Conservation (phyloP, 23 tunicate species). For the Phallusia fumigata region DNA sequence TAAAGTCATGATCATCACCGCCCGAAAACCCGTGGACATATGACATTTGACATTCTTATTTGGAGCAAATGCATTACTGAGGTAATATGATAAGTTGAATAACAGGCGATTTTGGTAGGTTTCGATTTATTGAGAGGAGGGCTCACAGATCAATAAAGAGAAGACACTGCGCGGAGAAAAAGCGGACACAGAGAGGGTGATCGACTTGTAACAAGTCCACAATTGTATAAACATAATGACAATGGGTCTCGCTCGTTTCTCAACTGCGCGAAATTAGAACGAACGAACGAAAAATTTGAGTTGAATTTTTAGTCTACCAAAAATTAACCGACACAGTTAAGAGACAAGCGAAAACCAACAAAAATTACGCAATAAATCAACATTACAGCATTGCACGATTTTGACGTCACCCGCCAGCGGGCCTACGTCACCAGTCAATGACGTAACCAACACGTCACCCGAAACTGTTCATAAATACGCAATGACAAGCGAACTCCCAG, state of each 20-base stretch:
- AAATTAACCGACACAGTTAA: neutral
- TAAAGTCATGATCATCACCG: too few species aligned
- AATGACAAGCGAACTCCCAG: neutral
- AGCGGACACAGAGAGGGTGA: neutral
- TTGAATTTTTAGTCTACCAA: too few species aligned
- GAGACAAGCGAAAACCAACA: neutral
- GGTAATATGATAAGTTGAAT: too few species aligned
- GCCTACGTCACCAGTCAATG: neutral
- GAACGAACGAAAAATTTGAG: too few species aligned
- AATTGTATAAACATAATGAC: too few species aligned
- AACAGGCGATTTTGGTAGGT: neutral
- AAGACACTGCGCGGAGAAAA: neutral
- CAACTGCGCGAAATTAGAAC: too few species aligned
- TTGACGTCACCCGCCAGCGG: neutral
- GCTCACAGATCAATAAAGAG: neutral
- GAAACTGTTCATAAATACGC: too few species aligned
- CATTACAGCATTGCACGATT: neutral
- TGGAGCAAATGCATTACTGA: too few species aligned
- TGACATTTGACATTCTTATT: too few species aligned
- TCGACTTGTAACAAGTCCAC: too few species aligned
- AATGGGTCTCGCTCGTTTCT: too few species aligned
- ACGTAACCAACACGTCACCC: neutral
- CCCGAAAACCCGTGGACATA: too few species aligned
- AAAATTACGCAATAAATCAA: neutral
- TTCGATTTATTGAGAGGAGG: constrained; percentile 5